phyloP scores from a whole-genome alignment of 2,888 invertebrate species.

The Drosophila maculinotata region DNA sequence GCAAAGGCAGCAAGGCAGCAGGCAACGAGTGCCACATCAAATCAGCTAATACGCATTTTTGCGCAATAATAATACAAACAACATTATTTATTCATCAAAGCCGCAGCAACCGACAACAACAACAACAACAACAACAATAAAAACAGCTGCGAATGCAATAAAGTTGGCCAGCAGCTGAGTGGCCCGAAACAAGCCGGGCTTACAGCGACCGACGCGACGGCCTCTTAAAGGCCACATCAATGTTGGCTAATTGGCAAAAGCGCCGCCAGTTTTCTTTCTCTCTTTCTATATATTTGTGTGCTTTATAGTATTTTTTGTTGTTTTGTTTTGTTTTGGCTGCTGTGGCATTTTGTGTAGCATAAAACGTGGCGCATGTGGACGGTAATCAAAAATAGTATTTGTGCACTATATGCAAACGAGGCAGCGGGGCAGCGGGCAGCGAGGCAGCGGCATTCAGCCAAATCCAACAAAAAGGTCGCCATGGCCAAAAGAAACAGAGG shows the following conservation, averaged over 20 bases:
- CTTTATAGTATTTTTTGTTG: constrained; percentile 1
- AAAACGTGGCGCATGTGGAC: constrained; percentile 48
- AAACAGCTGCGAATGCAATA: too few species aligned
- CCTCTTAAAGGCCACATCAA: constrained; percentile 50
- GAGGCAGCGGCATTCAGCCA: constrained; percentile 22
- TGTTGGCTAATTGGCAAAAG: constrained; percentile 70
- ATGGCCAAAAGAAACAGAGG: constrained; percentile 14
- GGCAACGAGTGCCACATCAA: constrained; percentile 30
- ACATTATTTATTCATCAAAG: constrained; percentile 32
- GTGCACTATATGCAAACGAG: constrained; percentile 52
- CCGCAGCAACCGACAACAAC: constrained; percentile 16
- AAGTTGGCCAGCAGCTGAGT: not conserved
- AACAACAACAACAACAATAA: constrained; percentile 9
- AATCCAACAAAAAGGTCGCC: constrained; percentile 31
- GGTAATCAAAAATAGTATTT: constrained; percentile 55
- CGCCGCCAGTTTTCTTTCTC: constrained; percentile 23
- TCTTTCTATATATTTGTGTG: too few species aligned
- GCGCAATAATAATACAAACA: constrained; percentile 32
- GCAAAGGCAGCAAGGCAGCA: too few species aligned
- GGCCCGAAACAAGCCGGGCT: constrained; percentile 2
- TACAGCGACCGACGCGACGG: too few species aligned
- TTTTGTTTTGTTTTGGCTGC: constrained; percentile 22
- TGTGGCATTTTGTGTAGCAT: constrained; percentile 55
- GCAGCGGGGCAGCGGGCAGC: too few species aligned
- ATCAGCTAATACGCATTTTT: constrained; percentile 39